A percentile compares a stretch with the other conserved stretches of the same genome.
phyloP scores from a whole-genome alignment of 2,113 vertebrate species.

The Calcarius ornatus region DNA sequence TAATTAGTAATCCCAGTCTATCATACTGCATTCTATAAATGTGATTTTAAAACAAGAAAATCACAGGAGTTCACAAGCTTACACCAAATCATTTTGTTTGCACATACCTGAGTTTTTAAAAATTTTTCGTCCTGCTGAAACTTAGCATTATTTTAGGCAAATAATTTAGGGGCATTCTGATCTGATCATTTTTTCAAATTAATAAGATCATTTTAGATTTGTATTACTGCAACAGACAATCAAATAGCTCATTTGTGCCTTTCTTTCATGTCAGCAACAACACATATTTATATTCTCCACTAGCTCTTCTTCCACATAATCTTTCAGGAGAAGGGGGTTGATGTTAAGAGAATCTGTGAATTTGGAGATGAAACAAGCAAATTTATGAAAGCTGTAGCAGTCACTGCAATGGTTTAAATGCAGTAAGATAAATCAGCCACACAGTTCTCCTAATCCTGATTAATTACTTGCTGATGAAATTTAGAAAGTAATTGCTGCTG shows the following conservation, averaged over 20 bases:
- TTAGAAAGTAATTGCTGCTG: not conserved
- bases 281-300: not conserved
- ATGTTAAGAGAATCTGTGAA: not conserved
- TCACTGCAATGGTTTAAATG: not conserved
- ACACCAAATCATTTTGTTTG: not conserved
- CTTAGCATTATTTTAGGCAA: not conserved
- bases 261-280: not conserved
- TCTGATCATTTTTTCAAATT: not conserved
- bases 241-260: not conserved
- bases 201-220: not conserved
- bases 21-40: not conserved
- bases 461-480: slow-evolving; percentile 1
- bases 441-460: not conserved
- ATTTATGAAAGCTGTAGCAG: not conserved
- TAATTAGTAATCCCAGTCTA: not conserved
- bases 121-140: not conserved
- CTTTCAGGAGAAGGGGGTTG: not conserved
- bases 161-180: not conserved
- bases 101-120: not conserved
- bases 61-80: not conserved
- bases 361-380: not conserved
- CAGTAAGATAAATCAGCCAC: not conserved
- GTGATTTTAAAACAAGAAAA: not conserved
- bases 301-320: not conserved
- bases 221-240: not conserved